These are phyloP conservation scores for Pollenia griseotomentosa DNA, from an alignment of 2,888 invertebrate genomes.

Conservation along the genomic window DNA sequence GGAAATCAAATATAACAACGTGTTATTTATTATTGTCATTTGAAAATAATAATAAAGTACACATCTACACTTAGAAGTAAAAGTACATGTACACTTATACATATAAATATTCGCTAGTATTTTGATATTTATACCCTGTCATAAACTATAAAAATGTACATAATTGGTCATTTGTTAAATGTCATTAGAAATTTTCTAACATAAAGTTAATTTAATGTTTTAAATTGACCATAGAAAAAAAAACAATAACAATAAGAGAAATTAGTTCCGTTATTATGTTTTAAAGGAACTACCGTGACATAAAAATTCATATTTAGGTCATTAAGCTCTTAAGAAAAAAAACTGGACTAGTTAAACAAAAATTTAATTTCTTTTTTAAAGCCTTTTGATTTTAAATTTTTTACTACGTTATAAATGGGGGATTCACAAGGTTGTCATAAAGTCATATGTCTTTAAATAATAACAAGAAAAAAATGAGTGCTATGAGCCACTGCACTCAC, in stretches of 20 bases:
- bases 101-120: background rate
- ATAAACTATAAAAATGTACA: constrained; percentile 28
- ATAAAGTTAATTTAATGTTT: constrained; percentile 17
- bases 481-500: no score
- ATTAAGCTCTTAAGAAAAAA: background rate
- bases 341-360: no score
- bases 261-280: constrained; percentile 3
- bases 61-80: background rate
- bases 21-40: constrained; percentile 56
- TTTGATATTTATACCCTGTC: constrained; percentile 24
- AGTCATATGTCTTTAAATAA: no score
- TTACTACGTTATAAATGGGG: no score
- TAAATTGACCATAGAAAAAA: background rate
- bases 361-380: no score
- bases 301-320: background rate
- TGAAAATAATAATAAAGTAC: constrained; percentile 1
- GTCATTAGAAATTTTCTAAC: constrained; percentile 54
- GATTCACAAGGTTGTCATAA: no score
- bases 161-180: constrained; percentile 56
- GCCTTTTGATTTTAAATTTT: no score
- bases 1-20: constrained; percentile 63
- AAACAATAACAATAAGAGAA: background rate
- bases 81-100: background rate
- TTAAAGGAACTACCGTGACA: background rate
- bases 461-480: no score